Conservation (phyloP, 1,140 invertebrate species). For the Elymnias hypermnestra region DNA sequence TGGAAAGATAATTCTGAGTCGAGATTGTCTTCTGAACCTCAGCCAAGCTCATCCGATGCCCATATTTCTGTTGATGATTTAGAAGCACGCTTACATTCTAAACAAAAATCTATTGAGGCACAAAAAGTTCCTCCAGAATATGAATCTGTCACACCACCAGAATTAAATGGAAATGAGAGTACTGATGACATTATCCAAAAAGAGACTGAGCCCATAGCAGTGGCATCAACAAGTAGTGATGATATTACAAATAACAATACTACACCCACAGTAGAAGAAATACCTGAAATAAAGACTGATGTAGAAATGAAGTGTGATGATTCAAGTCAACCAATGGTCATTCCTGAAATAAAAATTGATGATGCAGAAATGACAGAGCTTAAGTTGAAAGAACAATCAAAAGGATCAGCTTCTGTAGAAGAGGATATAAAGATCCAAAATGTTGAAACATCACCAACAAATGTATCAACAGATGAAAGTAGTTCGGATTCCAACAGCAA, state of each 20-base stretch:
- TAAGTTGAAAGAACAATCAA: slow-evolving; percentile 38
- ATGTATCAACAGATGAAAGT: slow-evolving; percentile 41
- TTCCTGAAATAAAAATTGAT: slow-evolving; percentile 63
- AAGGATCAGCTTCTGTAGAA: slow-evolving; percentile 8
- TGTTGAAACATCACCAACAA: slow-evolving; percentile 22
- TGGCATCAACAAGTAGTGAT: slow-evolving; percentile 24
- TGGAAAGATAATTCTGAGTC: slow-evolving; percentile 72
- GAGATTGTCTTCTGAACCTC: slow-evolving; percentile 44
- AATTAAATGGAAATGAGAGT: slow-evolving; percentile 29
- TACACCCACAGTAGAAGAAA: slow-evolving; percentile 9
- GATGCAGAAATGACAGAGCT: slow-evolving; percentile 63
- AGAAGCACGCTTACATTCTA: slow-evolving; percentile 47
- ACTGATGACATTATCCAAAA: slow-evolving; percentile 29
- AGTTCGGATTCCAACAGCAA: slow-evolving; percentile 47
- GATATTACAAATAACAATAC: slow-evolving; percentile 27
- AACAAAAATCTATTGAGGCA: slow-evolving; percentile 42
- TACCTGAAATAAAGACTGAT: slow-evolving; percentile 34
- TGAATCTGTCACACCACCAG: slow-evolving; percentile 47
- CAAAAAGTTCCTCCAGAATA: slow-evolving; percentile 42
- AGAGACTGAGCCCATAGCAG: slow-evolving; percentile 17
- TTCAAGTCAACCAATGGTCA: slow-evolving; percentile 29
- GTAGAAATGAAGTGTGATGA: slow-evolving; percentile 43
- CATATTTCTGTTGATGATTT: slow-evolving; percentile 59
- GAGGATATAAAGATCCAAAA: slow-evolving; percentile 16
- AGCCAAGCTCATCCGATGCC: slow-evolving; percentile 61